phyloP scores from a whole-genome alignment of 53 echinoderm and acorn worm species.

The Temnopleurus reevesii region DNA sequence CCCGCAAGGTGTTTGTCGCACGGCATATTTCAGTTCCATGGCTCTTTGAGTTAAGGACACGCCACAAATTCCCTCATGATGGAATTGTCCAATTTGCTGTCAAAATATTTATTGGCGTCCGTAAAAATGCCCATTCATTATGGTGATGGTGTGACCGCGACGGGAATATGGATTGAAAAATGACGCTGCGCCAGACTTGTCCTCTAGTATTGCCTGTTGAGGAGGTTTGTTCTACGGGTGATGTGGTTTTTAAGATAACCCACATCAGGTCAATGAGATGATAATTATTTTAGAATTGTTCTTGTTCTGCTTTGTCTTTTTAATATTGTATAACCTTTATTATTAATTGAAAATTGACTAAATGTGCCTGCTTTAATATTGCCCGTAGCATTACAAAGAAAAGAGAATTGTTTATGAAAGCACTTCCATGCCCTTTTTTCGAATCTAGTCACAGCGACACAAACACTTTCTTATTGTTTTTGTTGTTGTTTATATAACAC shows the following conservation, averaged over 20 bases:
- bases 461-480: too few species aligned
- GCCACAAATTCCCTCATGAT: background rate
- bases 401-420: too few species aligned
- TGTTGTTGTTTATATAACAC: too few species aligned
- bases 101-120: slow-evolving; percentile 31
- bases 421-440: too few species aligned
- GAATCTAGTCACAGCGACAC: too few species aligned
- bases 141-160: background rate
- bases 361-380: too few species aligned
- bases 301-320: too few species aligned
- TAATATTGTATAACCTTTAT: too few species aligned
- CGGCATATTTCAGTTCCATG: background rate
- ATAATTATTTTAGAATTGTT: too few species aligned
- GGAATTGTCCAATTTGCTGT: slow-evolving; percentile 48
- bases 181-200: background rate
- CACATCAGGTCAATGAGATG: background rate
- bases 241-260: background rate
- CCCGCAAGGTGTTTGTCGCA: slow-evolving; percentile 29
- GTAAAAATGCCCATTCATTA: slow-evolving; percentile 28
- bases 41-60: background rate
- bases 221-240: background rate
- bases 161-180: background rate
- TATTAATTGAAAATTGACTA: too few species aligned
- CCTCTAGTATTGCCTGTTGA: background rate
- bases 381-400: too few species aligned